Conservation (phyloP, 1,140 invertebrate genomes). For the Zaprionus kolodkinae region DNA sequence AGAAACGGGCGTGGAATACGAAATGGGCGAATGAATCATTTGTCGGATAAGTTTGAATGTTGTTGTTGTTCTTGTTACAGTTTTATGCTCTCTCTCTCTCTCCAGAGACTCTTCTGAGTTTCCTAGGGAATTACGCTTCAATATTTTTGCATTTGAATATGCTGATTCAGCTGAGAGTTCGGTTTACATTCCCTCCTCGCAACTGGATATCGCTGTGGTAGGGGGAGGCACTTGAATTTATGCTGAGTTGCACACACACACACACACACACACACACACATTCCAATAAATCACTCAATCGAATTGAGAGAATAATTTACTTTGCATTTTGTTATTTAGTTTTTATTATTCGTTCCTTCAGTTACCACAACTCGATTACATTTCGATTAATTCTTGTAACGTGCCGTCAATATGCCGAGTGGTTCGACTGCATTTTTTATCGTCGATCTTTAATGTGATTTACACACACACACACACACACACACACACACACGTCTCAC, state of each 20-base stretch:
- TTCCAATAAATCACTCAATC: background rate
- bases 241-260: constrained; percentile 10
- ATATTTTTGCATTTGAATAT: background rate
- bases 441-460: constrained; percentile 52
- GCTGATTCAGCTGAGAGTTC: constrained; percentile 26
- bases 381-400: constrained; percentile 14
- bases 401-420: constrained; percentile 46
- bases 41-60: constrained; percentile 21
- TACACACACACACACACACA: constrained; percentile 37
- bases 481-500: too few relatives aligned
- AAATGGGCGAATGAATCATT: constrained; percentile 45
- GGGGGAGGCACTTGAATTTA: background rate
- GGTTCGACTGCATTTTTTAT: constrained; percentile 60
- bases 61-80: constrained; percentile 16
- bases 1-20: constrained; percentile 3
- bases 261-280: too few relatives aligned
- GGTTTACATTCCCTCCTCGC: constrained; percentile 15
- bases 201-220: constrained; percentile 18
- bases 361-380: background rate
- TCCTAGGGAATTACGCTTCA: too few relatives aligned
- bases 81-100: constrained; percentile 7
- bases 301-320: too few relatives aligned
- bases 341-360: too few relatives aligned
- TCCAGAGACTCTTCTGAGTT: too few relatives aligned
- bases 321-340: background rate